phyloP scores from a whole-genome alignment of 2,888 invertebrate genomes.

The Drosophila limbata region DNA sequence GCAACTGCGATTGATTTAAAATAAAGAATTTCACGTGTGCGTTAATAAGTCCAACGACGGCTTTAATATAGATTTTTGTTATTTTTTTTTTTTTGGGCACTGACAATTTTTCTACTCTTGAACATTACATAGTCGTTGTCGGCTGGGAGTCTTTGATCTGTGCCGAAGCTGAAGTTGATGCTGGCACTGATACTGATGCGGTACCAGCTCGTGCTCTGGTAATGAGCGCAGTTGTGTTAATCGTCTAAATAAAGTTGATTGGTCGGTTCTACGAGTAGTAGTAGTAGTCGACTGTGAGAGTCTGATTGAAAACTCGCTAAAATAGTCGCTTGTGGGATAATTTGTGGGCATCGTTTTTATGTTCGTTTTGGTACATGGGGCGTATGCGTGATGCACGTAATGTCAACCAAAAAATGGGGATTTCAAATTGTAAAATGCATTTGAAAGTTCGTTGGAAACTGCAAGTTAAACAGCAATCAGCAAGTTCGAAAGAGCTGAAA shows the following conservation, averaged over 20 bases:
- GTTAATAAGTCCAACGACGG: conserved; percentile 9
- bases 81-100: neutral
- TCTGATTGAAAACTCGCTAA: conserved; percentile 11
- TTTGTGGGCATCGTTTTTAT: neutral
- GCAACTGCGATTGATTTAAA: neutral
- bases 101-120: conserved; percentile 12
- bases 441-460: conserved; percentile 2
- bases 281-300: conserved; percentile 13
- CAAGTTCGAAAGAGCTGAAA: conserved; percentile 24
- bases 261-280: conserved; percentile 15
- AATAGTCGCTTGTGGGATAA: neutral
- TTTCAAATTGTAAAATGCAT: conserved; percentile 19
- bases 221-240: conserved; percentile 53
- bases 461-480: conserved; percentile 18
- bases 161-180: neutral
- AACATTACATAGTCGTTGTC: conserved; percentile 17
- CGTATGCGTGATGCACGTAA: conserved; percentile 44
- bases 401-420: conserved; percentile 4
- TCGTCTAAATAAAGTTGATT: conserved; percentile 53
- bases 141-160: conserved; percentile 26
- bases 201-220: conserved; percentile 39
- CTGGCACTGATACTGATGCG: conserved; percentile 2
- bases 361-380: conserved; percentile 18
- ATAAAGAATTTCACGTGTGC: neutral
- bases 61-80: neutral